phyloP scores from a whole-genome alignment of 2,113 vertebrate genomes.

The Brienomyrus longianalis region DNA sequence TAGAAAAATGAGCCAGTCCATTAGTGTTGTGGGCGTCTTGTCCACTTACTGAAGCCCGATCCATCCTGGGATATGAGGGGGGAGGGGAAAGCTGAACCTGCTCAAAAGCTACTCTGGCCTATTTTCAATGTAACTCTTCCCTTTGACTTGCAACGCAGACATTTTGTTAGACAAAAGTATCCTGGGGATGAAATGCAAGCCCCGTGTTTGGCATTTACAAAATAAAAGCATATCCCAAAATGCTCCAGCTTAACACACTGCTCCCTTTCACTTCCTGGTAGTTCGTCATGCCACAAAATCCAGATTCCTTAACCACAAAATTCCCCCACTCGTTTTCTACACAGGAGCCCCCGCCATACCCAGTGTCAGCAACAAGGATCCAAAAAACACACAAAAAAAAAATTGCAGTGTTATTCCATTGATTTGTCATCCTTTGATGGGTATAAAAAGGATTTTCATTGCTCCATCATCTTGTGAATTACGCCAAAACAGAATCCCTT shows the following conservation, averaged over 20 bases:
- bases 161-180: neutral
- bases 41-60: neutral
- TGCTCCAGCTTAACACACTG: neutral
- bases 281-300: neutral
- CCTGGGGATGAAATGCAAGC: neutral
- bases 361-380: neutral
- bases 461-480: neutral
- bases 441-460: neutral
- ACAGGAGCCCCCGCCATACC: neutral
- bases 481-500: neutral
- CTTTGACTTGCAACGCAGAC: neutral
- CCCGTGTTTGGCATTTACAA: slow-evolving; percentile 39
- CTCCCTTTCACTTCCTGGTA: neutral
- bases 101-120: neutral
- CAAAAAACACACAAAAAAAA: neutral
- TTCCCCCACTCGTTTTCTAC: neutral
- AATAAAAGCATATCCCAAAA: slow-evolving; percentile 53
- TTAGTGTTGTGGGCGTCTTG: neutral
- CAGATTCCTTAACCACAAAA: neutral
- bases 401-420: neutral
- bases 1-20: neutral
- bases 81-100: neutral
- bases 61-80: neutral
- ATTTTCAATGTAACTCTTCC: neutral
- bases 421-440: neutral